These are phyloP conservation scores for Drosophila repleta DNA, from an alignment of 1,140 invertebrate species.

Conservation along the genomic window DNA sequence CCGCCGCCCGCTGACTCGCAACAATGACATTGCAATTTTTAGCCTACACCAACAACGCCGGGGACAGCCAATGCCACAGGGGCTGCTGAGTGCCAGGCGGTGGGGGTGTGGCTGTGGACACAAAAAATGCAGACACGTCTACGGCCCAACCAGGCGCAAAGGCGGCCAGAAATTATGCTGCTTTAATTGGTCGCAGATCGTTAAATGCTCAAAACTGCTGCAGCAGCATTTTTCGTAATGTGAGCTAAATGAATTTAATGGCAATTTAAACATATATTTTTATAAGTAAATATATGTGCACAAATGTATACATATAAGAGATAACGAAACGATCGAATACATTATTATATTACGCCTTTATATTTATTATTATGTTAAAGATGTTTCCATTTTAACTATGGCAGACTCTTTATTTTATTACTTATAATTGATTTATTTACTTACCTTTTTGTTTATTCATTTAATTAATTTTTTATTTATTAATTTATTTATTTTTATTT, in stretches of 20 bases:
- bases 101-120: not conserved
- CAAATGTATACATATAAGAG: too few species aligned
- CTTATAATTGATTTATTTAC: too few species aligned
- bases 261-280: not conserved
- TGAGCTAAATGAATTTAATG: constrained; percentile 7
- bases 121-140: constrained; percentile 33
- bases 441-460: too few species aligned
- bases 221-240: constrained; percentile 23
- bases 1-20: constrained; percentile 63
- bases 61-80: constrained; percentile 35
- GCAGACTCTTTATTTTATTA: too few species aligned
- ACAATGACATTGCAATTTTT: constrained; percentile 82
- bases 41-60: constrained; percentile 69
- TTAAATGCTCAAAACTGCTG: constrained; percentile 34
- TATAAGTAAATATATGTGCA: not conserved
- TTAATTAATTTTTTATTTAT: too few species aligned
- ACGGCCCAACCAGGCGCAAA: constrained; percentile 13
- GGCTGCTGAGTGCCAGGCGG: not conserved
- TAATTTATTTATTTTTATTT: not conserved
- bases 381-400: too few species aligned
- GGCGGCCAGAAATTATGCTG: constrained; percentile 59
- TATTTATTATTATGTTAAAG: too few species aligned
- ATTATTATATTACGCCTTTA: too few species aligned
- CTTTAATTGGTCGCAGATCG: constrained; percentile 65
- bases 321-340: too few species aligned